Conservation (phyloP, 2,888 invertebrate species). For the Rhingia campestris region DNA sequence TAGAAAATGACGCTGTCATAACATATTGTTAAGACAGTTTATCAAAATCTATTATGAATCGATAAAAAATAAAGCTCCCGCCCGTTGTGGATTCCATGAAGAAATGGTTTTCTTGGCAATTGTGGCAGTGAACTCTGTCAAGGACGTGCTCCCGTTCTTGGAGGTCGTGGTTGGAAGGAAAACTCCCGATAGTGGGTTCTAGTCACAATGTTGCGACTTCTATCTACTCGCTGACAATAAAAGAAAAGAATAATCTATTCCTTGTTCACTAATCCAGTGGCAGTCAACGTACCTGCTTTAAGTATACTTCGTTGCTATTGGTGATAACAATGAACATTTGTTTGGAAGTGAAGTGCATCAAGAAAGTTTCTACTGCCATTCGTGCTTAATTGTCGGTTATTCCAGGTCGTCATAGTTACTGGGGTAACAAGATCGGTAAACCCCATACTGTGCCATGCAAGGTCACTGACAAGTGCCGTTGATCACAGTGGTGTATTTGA, state of each 20-base stretch:
- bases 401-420: slow-evolving; percentile 99
- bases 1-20: no score
- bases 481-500: slow-evolving; percentile 98
- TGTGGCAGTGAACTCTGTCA: slow-evolving; percentile 88
- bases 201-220: slow-evolving; percentile 98
- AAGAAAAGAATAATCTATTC: slow-evolving; percentile 99
- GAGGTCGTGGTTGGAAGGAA: slow-evolving; percentile 87
- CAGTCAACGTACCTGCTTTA: slow-evolving; percentile 99
- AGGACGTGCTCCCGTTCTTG: slow-evolving; percentile 90
- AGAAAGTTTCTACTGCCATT: slow-evolving; percentile 99
- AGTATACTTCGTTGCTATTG: slow-evolving; percentile 97
- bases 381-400: slow-evolving; percentile 99
- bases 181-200: slow-evolving; percentile 99
- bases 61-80: no score
- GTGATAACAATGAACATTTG: slow-evolving; percentile 99
- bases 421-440: slow-evolving; percentile 99
- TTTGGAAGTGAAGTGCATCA: slow-evolving; percentile 99
- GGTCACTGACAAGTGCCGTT: slow-evolving; percentile 99
- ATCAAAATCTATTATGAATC: no score
- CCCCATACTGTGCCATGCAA: slow-evolving; percentile 99
- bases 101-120: slow-evolving; percentile 91
- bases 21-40: no score
- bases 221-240: slow-evolving; percentile 99
- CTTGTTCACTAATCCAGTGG: slow-evolving; percentile 99
- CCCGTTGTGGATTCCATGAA: slow-evolving; percentile 96